These are phyloP conservation scores for Clepsis dumicolana DNA, from an alignment of 2,888 invertebrate species.

Conservation along the genomic window DNA sequence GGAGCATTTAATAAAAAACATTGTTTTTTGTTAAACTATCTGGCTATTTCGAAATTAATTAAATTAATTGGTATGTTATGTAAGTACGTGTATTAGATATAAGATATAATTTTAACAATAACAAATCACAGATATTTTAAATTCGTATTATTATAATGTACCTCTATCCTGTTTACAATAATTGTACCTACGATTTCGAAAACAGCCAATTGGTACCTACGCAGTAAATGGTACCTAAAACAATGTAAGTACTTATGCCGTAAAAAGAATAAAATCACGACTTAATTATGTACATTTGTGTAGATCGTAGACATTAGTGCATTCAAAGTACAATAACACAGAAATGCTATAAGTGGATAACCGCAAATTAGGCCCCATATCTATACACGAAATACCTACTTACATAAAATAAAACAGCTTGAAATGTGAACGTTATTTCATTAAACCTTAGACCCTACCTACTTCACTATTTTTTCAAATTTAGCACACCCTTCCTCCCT, in stretches of 20 bases:
- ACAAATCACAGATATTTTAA: constrained; percentile 3
- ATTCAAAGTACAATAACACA: constrained; percentile 48
- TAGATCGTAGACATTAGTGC: constrained; percentile 57
- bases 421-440: constrained; percentile 51
- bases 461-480: not conserved
- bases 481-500: no score
- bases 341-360: constrained; percentile 60
- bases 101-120: constrained; percentile 16
- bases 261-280: constrained; percentile 1
- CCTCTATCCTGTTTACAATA: no score
- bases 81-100: not conserved
- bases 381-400: constrained; percentile 54
- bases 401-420: constrained; percentile 65
- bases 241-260: not conserved
- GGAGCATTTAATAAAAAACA: constrained; percentile 33
- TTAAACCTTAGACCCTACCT: constrained; percentile 36
- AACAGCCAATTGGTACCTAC: constrained; percentile 9
- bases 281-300: constrained; percentile 11
- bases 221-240: constrained; percentile 21
- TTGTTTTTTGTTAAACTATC: constrained; percentile 16
- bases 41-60: constrained; percentile 13
- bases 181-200: constrained; percentile 25
- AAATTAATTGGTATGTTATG: constrained; percentile 1
- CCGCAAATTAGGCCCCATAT: constrained; percentile 55
- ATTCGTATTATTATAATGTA: not conserved